Conservation (phyloP, 2,888 invertebrate species). For the Pherbina coryleti region DNA sequence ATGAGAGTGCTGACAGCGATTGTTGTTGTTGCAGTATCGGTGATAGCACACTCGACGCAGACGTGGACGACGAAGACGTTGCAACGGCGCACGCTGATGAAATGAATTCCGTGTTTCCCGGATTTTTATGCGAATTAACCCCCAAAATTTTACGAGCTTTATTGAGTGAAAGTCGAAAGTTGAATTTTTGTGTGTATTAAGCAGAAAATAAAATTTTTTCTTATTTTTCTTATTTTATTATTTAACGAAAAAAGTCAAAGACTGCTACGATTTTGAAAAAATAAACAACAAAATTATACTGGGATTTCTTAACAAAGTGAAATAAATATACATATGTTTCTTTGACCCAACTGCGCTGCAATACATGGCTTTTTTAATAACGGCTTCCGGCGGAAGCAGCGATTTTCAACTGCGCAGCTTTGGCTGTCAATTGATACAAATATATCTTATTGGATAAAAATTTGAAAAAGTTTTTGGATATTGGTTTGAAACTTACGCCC, state of each 20-base stretch:
- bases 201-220: constrained; percentile 20
- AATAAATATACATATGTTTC: background rate
- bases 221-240: constrained; percentile 22
- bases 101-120: constrained; percentile 22
- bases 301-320: background rate
- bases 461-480: background rate
- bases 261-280: constrained; percentile 22
- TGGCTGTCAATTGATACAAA: constrained; percentile 1
- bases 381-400: constrained; percentile 32
- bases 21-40: constrained; percentile 44
- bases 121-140: constrained; percentile 20
- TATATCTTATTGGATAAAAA: background rate
- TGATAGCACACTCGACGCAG: background rate
- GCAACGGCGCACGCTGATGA: constrained; percentile 11
- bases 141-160: constrained; percentile 59
- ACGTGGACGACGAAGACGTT: constrained; percentile 18
- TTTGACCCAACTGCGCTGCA: background rate
- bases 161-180: constrained; percentile 36
- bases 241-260: constrained; percentile 22
- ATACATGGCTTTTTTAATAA: background rate
- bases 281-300: background rate
- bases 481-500: constrained; percentile 14
- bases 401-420: constrained; percentile 16
- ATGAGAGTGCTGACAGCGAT: constrained; percentile 26
- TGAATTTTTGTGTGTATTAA: constrained; percentile 8